Evolutionary conservation across 1,140 invertebrate species (phyloP).

Genomic region (Drosophila punjabiensis): DNA sequence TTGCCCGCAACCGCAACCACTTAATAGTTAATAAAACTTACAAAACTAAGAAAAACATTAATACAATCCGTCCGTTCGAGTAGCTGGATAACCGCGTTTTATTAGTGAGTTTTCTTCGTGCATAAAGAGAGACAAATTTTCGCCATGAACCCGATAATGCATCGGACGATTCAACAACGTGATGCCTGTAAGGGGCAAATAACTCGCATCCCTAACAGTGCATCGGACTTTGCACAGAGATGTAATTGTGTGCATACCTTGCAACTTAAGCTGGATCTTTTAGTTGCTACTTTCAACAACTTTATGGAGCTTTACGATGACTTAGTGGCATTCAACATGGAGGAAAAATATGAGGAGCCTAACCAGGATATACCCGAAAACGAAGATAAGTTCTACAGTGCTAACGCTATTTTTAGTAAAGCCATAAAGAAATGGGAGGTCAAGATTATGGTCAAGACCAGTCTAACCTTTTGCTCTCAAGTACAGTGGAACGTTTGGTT

Average conservation of each 20-base stretch:
- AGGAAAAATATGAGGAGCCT: neutral
- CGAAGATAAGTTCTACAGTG: neutral
- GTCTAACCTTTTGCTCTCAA: neutral
- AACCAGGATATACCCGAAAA: neutral
- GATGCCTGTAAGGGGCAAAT: neutral
- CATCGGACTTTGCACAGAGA: neutral
- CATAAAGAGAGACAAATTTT: neutral
- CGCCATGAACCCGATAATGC: no score
- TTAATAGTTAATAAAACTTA: no score
- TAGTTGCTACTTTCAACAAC: neutral
- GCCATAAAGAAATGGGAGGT: neutral
- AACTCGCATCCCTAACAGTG: neutral
- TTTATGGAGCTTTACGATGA: slow-evolving; percentile 2
- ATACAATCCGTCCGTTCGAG: neutral
- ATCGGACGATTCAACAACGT: no score
- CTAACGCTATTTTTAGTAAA: neutral
- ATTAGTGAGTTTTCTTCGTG: neutral
- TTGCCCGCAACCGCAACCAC: no score
- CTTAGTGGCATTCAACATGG: neutral
- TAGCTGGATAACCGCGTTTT: neutral
- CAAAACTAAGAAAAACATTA: neutral
- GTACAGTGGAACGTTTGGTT: neutral
- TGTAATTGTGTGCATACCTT: neutral
- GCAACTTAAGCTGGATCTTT: neutral
- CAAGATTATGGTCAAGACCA: neutral